Base-by-base conservation (phyloP, 2,888 invertebrate genomes). In the Thereva unica region DNA sequence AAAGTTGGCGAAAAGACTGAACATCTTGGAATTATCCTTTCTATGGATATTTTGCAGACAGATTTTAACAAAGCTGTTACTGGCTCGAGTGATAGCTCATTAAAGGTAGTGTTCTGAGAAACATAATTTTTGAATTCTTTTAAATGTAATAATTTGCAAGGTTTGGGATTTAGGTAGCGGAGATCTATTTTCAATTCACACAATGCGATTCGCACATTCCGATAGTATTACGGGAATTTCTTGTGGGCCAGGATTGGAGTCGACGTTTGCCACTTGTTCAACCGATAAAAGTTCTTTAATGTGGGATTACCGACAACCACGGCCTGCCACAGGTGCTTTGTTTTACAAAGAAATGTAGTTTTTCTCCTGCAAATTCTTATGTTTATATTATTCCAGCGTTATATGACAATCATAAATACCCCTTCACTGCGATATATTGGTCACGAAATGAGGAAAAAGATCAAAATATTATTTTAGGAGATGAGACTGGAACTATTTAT, bases 121-220 rank as follows among this genome's bases (percentile, higher is more conserved):
- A 45, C 3, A 40, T 4, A 3, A 47, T 23, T 55, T 59, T 50
- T 34, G 37, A 1, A 52, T 7, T 41, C 9, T n/a, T 50, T 10
- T 44, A 54, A 34, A 12, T 8, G 42, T 3, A 10, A 44, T 38
- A 8, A 12, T 67, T 12, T 54, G 37, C 0, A 3, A 80, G 78
- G 68, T 80, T 5, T 80, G 80, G 80, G 78, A 80, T 71, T 70
- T 77, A 40, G 77, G 78, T 4, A 72, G 73, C 7, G 78, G 76
- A 38, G 78, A 79, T 68, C 64, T 80, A 23, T 71, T 68, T 68
- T 71, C 72, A 61, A 4, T 74, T 73, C 61, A 66, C 50, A 38
- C 73, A 66, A 12, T 71, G 69, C 56, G 66, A 70, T 10, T 74
- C 35, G 76, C 76, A 5, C 77, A 77, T 69, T 73, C 72, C 38